Conservation (phyloP, 2,797 vertebrate species). For the Emydoidea blandingii region DNA sequence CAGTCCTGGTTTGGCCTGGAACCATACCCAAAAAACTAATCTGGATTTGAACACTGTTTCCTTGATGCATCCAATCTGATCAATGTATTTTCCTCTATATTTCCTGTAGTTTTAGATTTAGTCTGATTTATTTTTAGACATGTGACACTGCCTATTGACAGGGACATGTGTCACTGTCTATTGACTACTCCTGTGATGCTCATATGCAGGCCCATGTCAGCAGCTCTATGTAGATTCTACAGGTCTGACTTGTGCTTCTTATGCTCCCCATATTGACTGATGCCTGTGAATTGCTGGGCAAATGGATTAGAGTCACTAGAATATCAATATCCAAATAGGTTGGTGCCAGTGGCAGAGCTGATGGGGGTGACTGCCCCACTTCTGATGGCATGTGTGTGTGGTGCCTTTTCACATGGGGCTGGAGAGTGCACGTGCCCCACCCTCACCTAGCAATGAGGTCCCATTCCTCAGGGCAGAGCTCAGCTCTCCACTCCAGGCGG, state of each 20-base stretch:
- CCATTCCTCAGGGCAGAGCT: neutral
- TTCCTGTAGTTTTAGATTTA: neutral
- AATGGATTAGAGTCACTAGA: neutral
- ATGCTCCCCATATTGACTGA: neutral
- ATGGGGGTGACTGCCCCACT: neutral
- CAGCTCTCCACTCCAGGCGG: neutral
- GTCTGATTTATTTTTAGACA: neutral
- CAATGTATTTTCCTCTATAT: neutral
- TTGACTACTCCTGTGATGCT: neutral
- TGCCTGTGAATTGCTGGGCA: neutral
- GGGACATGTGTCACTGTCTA: neutral
- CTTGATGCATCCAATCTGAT: neutral
- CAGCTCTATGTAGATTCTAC: rapidly evolving
- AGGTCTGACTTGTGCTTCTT: neutral
- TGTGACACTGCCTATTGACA: neutral
- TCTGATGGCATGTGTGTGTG: neutral
- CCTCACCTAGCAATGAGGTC: neutral
- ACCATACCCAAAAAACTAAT: neutral
- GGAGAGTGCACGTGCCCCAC: neutral
- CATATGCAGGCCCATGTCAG: neutral
- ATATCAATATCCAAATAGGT: neutral
- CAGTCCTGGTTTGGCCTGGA: neutral
- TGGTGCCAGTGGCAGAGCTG: neutral
- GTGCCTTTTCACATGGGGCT: neutral
- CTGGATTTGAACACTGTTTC: neutral